phyloP scores from a whole-genome alignment of 2,888 invertebrate genomes.

The Caenorhabditis auriculariae region DNA sequence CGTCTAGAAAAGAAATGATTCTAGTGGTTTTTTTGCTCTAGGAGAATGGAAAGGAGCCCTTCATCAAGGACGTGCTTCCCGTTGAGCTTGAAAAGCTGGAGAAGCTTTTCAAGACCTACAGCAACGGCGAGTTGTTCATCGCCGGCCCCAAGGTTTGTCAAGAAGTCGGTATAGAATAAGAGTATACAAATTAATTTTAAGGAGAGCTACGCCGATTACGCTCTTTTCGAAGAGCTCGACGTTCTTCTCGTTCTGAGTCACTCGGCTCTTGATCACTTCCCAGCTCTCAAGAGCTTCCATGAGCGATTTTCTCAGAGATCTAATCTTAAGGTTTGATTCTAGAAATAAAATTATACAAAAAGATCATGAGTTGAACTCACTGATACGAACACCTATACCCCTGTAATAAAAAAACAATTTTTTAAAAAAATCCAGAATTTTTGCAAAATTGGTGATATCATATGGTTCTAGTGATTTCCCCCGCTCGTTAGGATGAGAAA shows the following conservation, averaged over 20 bases:
- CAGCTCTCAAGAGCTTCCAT: slow-evolving; percentile 48
- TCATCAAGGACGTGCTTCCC: slow-evolving; percentile 36
- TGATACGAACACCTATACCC: neutral
- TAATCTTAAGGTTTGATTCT: slow-evolving; percentile 33
- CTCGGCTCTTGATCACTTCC: slow-evolving; percentile 39
- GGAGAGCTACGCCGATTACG: slow-evolving; percentile 53
- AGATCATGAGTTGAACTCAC: neutral
- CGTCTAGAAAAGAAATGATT: neutral
- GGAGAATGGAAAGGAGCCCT: slow-evolving; percentile 36
- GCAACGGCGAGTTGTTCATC: slow-evolving; percentile 42
- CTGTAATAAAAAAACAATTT: too few species aligned
- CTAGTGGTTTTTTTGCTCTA: slow-evolving; percentile 5
- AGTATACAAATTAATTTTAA: slow-evolving; percentile 8
- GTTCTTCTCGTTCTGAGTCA: slow-evolving; percentile 38
- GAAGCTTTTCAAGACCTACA: slow-evolving; percentile 40
- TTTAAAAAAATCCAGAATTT: too few species aligned
- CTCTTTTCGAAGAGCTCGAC: slow-evolving; percentile 53
- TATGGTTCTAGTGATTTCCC: too few species aligned
- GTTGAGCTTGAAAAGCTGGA: slow-evolving; percentile 34
- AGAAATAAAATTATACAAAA: neutral
- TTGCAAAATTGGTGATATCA: too few species aligned
- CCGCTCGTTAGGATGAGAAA: too few species aligned
- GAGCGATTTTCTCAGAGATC: slow-evolving; percentile 35
- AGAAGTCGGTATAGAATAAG: neutral
- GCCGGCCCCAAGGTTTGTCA: slow-evolving; percentile 32